phyloP scores from a whole-genome alignment of 2,113 vertebrate species.

The Recurvirostra avosetta region DNA sequence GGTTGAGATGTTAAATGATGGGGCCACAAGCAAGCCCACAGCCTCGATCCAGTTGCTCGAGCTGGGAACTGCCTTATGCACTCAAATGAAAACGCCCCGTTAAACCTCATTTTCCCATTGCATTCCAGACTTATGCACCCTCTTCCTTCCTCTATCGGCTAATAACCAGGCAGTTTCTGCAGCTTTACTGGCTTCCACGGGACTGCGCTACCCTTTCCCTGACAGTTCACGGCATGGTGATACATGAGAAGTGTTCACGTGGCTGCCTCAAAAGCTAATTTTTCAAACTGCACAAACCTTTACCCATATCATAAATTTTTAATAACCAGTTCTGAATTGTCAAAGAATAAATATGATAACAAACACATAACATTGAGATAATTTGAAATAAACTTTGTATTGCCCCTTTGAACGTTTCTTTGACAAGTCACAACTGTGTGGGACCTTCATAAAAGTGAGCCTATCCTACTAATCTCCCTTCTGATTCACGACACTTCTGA shows the following conservation, averaged over 20 bases:
- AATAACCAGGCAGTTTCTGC: background rate
- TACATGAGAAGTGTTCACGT: background rate
- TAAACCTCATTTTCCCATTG: background rate
- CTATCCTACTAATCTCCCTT: background rate
- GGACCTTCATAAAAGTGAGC: background rate
- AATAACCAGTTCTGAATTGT: constrained; percentile 54
- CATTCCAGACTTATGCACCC: background rate
- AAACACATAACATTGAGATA: constrained; percentile 41
- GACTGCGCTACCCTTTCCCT: background rate
- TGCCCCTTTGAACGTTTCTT: constrained; percentile 29
- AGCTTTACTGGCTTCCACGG: background rate
- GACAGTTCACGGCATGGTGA: background rate
- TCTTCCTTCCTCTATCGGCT: background rate
- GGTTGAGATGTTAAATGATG: background rate
- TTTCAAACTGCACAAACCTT: constrained; percentile 54
- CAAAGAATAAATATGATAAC: constrained; percentile 49
- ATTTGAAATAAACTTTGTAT: constrained; percentile 63
- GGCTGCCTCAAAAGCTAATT: constrained; percentile 10
- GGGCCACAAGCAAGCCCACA: background rate
- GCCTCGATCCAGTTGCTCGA: background rate
- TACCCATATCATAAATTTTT: constrained; percentile 56
- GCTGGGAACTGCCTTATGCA: background rate
- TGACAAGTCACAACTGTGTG: background rate
- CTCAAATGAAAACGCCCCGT: background rate
- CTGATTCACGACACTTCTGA: constrained; percentile 41